Percentiles rank a stretch among this genome's conserved stretches.
phyloP scores from a whole-genome alignment of 2,888 invertebrate species.

The Aspidapion aeneum region DNA sequence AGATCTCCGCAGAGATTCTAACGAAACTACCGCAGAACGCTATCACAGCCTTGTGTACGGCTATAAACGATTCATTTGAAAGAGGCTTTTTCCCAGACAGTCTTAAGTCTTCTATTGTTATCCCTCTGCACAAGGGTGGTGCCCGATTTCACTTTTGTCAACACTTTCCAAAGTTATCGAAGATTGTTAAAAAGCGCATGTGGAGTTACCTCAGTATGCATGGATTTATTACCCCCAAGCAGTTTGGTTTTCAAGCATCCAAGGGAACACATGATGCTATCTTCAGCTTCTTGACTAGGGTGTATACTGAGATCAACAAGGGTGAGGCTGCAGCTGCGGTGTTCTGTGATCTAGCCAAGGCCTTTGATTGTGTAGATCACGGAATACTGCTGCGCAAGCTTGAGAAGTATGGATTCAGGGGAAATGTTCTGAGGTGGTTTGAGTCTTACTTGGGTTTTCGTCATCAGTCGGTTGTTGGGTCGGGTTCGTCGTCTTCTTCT shows the following conservation, averaged over 20 bases:
- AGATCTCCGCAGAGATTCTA: not conserved
- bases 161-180: not conserved
- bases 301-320: not conserved
- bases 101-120: not conserved
- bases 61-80: not conserved
- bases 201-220: not conserved
- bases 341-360: slow-evolving; percentile 3
- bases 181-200: not conserved
- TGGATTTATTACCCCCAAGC: not conserved
- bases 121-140: not conserved
- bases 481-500: not conserved
- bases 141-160: slow-evolving; percentile 4
- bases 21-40: not conserved
- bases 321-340: slow-evolving; percentile 3
- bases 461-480: not conserved
- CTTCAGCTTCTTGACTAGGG: not conserved
- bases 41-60: not conserved
- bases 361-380: slow-evolving; percentile 7
- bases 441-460: not conserved
- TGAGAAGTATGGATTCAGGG: slow-evolving; percentile 1
- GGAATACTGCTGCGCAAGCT: slow-evolving; percentile 4
- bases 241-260: not conserved
- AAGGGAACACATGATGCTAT: too few species aligned
- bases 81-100: not conserved
- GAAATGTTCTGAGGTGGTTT: too few species aligned